A percentile compares a stretch with the other conserved stretches of the same genome.
phyloP scores from a whole-genome alignment of 2,797 vertebrate species.

The Artibeus lituratus region DNA sequence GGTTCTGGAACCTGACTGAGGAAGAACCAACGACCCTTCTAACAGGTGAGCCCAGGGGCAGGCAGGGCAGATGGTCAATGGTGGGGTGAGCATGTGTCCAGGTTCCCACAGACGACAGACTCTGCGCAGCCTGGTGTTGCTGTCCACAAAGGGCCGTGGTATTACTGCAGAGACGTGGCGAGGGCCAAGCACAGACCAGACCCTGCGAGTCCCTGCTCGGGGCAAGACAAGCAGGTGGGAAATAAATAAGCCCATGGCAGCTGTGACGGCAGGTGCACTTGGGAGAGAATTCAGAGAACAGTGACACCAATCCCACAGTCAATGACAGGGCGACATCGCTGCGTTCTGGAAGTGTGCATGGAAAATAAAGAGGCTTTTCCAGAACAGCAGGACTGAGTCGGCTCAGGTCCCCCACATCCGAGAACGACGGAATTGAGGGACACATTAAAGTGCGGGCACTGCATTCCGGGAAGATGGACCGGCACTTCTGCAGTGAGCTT shows the following conservation, averaged over 20 bases:
- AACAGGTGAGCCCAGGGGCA: accelerated
- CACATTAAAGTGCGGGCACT: neutral
- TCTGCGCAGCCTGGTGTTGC: accelerated
- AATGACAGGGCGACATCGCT: accelerated
- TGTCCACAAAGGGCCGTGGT: accelerated
- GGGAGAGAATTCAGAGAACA: neutral
- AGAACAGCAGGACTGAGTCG: neutral
- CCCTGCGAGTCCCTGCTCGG: accelerated
- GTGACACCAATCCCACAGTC: accelerated
- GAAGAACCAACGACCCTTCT: neutral
- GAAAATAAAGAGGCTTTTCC: neutral
- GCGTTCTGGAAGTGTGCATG: neutral
- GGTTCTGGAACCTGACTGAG: neutral
- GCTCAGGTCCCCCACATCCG: neutral
- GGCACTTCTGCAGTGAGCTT: neutral
- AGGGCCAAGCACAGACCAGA: too few relatives aligned
- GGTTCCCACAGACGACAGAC: neutral
- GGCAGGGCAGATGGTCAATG: accelerated
- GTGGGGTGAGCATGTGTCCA: accelerated
- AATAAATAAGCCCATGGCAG: accelerated
- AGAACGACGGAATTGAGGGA: neutral
- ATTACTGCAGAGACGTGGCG: accelerated
- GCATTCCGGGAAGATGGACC: neutral
- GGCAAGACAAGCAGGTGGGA: neutral
- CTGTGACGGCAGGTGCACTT: neutral